Percentiles rank a stretch among this genome's conserved stretches.
Conservation (phyloP, 2,797 vertebrate genomes). For the Halcyon chelicuti region DNA sequence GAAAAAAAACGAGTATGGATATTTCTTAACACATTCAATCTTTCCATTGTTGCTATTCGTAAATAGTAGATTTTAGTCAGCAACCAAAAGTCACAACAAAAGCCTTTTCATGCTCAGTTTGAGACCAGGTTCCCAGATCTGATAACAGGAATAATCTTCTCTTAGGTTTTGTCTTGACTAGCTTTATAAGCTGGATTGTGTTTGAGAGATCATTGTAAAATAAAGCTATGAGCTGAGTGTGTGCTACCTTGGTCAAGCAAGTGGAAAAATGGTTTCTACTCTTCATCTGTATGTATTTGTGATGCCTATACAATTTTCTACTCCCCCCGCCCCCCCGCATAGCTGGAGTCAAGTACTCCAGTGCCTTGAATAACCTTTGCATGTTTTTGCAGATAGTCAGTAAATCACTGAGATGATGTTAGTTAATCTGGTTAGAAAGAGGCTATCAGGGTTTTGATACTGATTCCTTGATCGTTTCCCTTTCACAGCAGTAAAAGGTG, state of each 20-base stretch:
- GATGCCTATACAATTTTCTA: not conserved
- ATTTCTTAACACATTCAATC: not conserved
- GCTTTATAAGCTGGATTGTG: not conserved
- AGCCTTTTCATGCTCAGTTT: not conserved
- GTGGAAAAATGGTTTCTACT: not conserved
- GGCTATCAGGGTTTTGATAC: not conserved
- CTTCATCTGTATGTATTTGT: not conserved
- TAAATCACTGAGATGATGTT: not conserved
- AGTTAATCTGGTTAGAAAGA: not conserved
- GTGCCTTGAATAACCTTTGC: not conserved
- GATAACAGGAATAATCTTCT: not conserved
- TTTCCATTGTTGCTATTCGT: not conserved
- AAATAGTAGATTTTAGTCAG: not conserved
- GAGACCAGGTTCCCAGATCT: not conserved
- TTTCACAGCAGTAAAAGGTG: not conserved
- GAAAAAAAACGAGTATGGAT: not conserved
- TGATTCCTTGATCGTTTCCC: not conserved
- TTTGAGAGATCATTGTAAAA: not conserved
- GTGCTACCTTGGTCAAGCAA: not conserved
- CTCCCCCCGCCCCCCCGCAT: not conserved
- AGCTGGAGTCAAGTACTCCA: not conserved
- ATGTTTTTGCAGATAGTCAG: not conserved
- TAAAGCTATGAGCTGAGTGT: not conserved
- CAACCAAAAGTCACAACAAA: not conserved
- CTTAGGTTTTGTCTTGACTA: not conserved